These are phyloP conservation scores for Spheniscus mendiculus DNA, from an alignment of 2,113 vertebrate species.

Conservation along the genomic window DNA sequence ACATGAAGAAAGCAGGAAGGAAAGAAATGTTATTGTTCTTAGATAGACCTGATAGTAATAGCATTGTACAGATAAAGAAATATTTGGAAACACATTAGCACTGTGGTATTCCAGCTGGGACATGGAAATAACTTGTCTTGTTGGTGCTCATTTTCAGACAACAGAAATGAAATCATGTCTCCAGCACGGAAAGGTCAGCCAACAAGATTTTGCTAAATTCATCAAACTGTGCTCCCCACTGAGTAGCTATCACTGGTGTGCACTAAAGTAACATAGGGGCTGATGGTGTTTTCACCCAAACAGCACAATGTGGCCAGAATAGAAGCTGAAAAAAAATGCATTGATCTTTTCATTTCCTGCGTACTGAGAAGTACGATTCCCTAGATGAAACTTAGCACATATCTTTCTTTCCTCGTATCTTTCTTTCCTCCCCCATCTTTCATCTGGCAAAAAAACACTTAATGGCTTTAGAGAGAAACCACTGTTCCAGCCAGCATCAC, in stretches of 20 bases:
- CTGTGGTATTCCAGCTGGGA: slow-evolving; percentile 30
- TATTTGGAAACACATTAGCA: slow-evolving; percentile 30
- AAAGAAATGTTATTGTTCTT: slow-evolving; percentile 13
- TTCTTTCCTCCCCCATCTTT: slow-evolving; percentile 1
- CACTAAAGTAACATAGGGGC: background rate
- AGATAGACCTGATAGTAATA: slow-evolving; percentile 28
- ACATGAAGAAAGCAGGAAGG: background rate
- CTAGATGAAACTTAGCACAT: background rate
- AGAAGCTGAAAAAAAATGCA: slow-evolving; percentile 22
- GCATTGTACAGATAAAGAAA: slow-evolving; percentile 17
- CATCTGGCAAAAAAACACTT: slow-evolving; percentile 15
- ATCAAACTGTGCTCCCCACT: slow-evolving; percentile 35
- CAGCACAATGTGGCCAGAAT: slow-evolving; percentile 14
- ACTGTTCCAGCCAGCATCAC: slow-evolving; percentile 23
- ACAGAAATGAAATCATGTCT: slow-evolving; percentile 72
- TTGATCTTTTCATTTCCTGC: slow-evolving; percentile 44
- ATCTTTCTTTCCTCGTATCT: background rate
- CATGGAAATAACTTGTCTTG: slow-evolving; percentile 58
- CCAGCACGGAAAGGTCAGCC: slow-evolving; percentile 48
- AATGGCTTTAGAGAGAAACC: slow-evolving; percentile 31
- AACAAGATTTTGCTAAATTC: slow-evolving; percentile 61
- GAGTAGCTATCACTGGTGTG: background rate
- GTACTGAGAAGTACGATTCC: slow-evolving; percentile 9
- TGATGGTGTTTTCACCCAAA: slow-evolving; percentile 45
- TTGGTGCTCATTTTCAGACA: slow-evolving; percentile 61